Evolutionary conservation across 2,113 vertebrate genomes (phyloP).

Genomic region (Eolophus roseicapilla): DNA sequence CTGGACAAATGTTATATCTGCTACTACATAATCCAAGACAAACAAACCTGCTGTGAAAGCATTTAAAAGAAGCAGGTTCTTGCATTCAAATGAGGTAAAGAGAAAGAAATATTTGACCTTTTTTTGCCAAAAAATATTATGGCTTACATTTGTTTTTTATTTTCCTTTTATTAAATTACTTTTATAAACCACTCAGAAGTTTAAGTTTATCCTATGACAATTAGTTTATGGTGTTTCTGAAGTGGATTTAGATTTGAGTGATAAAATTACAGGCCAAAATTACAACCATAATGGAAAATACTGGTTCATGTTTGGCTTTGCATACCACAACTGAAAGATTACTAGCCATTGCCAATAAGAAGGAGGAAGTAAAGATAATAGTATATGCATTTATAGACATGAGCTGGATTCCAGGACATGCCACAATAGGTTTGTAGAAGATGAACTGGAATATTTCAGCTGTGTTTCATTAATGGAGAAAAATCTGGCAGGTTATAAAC

Average conservation of each 20-base stretch:
- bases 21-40: slow-evolving; percentile 44
- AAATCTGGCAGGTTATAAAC: slow-evolving; percentile 49
- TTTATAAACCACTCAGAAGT: slow-evolving; percentile 71
- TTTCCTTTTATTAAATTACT: slow-evolving; percentile 77
- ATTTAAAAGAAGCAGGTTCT: slow-evolving; percentile 3
- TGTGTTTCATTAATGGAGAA: slow-evolving; percentile 9
- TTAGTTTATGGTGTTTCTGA: slow-evolving; percentile 81
- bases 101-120: slow-evolving; percentile 67
- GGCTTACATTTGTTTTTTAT: slow-evolving; percentile 77
- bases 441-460: slow-evolving; percentile 25
- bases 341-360: slow-evolving; percentile 59
- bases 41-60: slow-evolving; percentile 18
- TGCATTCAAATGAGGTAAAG: neutral
- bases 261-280: slow-evolving; percentile 83
- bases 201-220: slow-evolving; percentile 77
- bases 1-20: slow-evolving; percentile 4
- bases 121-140: slow-evolving; percentile 72
- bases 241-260: slow-evolving; percentile 81
- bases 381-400: neutral
- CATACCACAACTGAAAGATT: slow-evolving; percentile 76
- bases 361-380: slow-evolving; percentile 65
- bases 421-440: slow-evolving; percentile 37
- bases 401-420: slow-evolving; percentile 28
- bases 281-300: slow-evolving; percentile 78
- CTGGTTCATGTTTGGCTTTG: slow-evolving; percentile 70